Base-by-base conservation (phyloP, 2,888 invertebrate genomes). In the Ennomos fuscantarius region DNA sequence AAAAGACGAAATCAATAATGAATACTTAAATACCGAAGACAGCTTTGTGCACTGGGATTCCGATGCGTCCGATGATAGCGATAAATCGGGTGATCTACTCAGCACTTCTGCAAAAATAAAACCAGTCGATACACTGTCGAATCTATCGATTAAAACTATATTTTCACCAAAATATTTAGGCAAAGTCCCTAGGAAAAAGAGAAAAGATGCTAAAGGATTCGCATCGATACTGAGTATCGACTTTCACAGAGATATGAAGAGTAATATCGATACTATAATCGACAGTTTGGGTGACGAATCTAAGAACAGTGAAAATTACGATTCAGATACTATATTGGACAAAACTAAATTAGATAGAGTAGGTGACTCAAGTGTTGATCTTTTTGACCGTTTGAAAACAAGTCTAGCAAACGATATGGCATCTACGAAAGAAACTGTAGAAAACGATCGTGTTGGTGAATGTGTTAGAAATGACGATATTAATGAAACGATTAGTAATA, bases 41-140 rank as follows among this genome's bases (percentile, higher is more conserved):
- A 66, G 10, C 13, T 62, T 61, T 6, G 33, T 81, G 0, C 84
- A 86, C 34, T 86, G 87, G 85, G 88, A 87, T 43, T 84, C 87
- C 0, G 84, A 83, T 8, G 63, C 65, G 6, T 72, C 2, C 13
- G 64, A 9, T 3, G 70, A 71, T 11, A 64, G 55, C 3, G 64
- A 66, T 34, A 42, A 42, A 11, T 44, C 31, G 45, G 66, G 65
- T 6, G 15, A 34, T 33, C 11, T 33, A 32, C 12, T 9, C n/a
- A 41, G 9, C 6, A 11, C 9, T 9, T 11, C 3, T 9, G 9
- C 0, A n/a, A 11, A 34, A 2, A 74, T 10, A 8, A 49, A 53
- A 34, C 13, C 54, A 9, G 71, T 89, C 0, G 68, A 82, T 0
- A 69, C 65, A 0, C 68, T 92, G 0, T 68, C 78, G 0, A 70